These are phyloP conservation scores for Cercopithecus diana DNA, from an alignment of 2,797 vertebrate genomes.

Conservation along the genomic window DNA sequence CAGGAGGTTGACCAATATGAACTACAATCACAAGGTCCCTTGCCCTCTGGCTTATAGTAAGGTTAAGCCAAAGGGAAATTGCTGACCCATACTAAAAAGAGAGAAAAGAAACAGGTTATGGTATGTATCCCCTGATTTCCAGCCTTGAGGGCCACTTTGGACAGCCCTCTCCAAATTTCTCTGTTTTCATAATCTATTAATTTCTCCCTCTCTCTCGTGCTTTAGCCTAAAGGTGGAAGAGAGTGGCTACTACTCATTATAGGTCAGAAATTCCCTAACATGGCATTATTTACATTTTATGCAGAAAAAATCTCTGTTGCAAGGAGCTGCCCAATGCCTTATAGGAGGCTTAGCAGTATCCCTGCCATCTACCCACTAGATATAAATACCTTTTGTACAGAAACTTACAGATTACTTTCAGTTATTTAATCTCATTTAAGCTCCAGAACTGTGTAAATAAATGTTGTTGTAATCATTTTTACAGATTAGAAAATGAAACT, in stretches of 20 bases:
- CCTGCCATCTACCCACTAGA: not conserved
- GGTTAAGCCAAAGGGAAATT: not conserved
- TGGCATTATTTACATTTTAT: not conserved
- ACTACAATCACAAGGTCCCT: not conserved
- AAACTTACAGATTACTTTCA: slow-evolving; percentile 37
- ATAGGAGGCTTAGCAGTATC: not conserved
- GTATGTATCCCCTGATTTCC: not conserved
- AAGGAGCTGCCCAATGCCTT: not conserved
- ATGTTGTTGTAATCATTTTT: slow-evolving; percentile 15
- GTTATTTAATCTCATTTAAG: slow-evolving; percentile 1
- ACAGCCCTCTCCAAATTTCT: not conserved
- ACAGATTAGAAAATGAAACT: not conserved
- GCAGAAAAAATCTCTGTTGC: not conserved
- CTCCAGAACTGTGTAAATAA: not conserved
- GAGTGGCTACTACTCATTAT: not conserved
- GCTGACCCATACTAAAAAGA: not conserved
- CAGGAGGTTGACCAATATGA: not conserved
- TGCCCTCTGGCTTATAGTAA: not conserved
- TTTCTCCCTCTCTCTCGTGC: not conserved
- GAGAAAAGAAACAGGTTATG: not conserved
- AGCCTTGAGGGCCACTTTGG: not conserved
- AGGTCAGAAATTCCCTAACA: not conserved
- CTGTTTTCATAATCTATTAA: not conserved
- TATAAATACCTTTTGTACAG: not conserved
- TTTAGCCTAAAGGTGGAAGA: not conserved